These are phyloP conservation scores for Dascyllus trimaculatus DNA, from an alignment of 2,113 vertebrate species.

Conservation along the genomic window DNA sequence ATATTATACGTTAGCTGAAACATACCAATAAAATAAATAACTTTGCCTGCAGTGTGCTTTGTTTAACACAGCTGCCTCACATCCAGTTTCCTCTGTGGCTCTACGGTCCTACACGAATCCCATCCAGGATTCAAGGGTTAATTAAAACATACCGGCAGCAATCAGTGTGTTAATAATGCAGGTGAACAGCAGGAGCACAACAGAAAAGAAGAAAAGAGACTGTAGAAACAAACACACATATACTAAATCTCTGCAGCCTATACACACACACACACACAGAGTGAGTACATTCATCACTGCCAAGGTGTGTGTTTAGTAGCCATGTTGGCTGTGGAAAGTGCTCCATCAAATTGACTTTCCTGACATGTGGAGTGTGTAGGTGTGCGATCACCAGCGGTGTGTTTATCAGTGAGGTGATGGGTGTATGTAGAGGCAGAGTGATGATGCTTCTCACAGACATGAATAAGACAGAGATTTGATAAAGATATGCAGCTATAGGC, in stretches of 20 bases:
- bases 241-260: conserved; percentile 21
- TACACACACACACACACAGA: conserved; percentile 4
- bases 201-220: neutral
- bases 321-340: conserved; percentile 51
- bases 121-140: neutral
- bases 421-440: conserved; percentile 24
- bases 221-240: conserved; percentile 1
- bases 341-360: conserved; percentile 66
- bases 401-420: conserved; percentile 19
- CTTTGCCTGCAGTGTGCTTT: too few relatives aligned
- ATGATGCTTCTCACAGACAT: conserved; percentile 49
- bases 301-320: conserved; percentile 60
- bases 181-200: conserved; percentile 4
- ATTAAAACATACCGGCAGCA: neutral
- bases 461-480: conserved; percentile 49
- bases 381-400: conserved; percentile 23
- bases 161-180: conserved; percentile 14
- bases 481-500: conserved; percentile 20
- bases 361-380: conserved; percentile 56
- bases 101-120: too few relatives aligned
- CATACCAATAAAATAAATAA: too few relatives aligned
- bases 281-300: conserved; percentile 64
- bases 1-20: too few relatives aligned
- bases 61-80: too few relatives aligned
- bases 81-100: too few relatives aligned